Evolutionary conservation across 2,888 invertebrate genomes (phyloP), one percentile per base, ranked within the genome.

Genomic region (Diabrotica balteata): DNA sequence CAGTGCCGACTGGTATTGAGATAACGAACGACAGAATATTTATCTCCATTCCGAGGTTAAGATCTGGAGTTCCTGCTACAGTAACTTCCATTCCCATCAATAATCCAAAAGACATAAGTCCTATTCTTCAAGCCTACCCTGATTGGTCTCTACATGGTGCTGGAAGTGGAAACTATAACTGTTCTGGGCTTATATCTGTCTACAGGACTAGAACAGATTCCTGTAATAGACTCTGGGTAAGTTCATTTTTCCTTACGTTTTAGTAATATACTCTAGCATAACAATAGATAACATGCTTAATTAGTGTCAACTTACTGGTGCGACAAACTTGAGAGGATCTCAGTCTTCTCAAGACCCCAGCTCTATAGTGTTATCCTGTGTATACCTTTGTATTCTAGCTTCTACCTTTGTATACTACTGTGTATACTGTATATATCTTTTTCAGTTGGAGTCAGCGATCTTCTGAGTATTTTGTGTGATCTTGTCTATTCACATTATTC

Each of bases 141-240:
- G 77, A 82, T 69, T 84, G 84, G 84, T 90, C 91, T 0, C 93
- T 90, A 87, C 93, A 94, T 76, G 86, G 87, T 0, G 90, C 91
- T 0, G 92, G 90, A 0, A 88, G 87, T 17, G 89, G 89, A 0
- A 88, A 90, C 80, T 93, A 92, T 84, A 89, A 90, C 80, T 94
- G 94, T 81, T 89, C 91, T 11, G 90, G 91, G 0, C 81, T 95
- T 42, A 89, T 93, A 62, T 94, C 94, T 0, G 93, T 93, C 53
- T 94, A 94, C 85, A 87, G 94, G 22, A 82, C 91, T 49, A 88
- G 91, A 11, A 86, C 90, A 44, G 94, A 94, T 81, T 88, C 90
- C 10, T 94, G 94, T 84, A 92, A 93, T 82, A 86, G 94, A 22
- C 85, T 94, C 4, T 94, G 94, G 94, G 84, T 83, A 73, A 76